Conservation (phyloP, 2,888 invertebrate genomes). For the Periphyllus acericola region DNA sequence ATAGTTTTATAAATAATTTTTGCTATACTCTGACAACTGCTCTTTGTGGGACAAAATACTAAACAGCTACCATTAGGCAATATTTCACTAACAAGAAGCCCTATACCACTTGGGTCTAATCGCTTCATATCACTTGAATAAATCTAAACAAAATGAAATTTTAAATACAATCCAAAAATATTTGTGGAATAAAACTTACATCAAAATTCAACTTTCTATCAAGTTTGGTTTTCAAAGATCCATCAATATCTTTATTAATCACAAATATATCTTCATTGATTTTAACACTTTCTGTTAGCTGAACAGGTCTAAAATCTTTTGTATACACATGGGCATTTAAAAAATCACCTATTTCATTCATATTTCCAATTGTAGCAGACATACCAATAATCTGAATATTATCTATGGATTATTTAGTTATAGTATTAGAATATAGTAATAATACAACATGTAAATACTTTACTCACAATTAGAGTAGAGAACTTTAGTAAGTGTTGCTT, state of each 20-base stretch:
- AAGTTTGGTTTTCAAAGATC: slow-evolving; percentile 45
- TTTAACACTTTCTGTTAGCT: slow-evolving; percentile 85
- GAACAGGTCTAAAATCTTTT: slow-evolving; percentile 88
- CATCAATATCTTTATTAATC: slow-evolving; percentile 63
- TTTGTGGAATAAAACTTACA: slow-evolving; percentile 25
- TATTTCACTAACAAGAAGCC: slow-evolving; percentile 83
- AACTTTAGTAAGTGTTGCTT: slow-evolving; percentile 84
- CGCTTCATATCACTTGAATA: slow-evolving; percentile 72
- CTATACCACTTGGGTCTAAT: slow-evolving; percentile 83
- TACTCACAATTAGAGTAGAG: slow-evolving; percentile 75
- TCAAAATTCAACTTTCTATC: slow-evolving; percentile 57
- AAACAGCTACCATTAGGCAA: slow-evolving; percentile 83
- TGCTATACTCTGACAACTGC: slow-evolving; percentile 92
- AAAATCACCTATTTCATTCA: slow-evolving; percentile 82
- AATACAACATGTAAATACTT: slow-evolving; percentile 8
- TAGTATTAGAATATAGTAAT: slow-evolving; percentile 51
- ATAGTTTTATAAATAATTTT: slow-evolving; percentile 77
- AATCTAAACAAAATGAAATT: slow-evolving; percentile 67
- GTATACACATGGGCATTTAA: slow-evolving; percentile 84
- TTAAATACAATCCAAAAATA: neutral
- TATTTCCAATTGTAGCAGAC: slow-evolving; percentile 96
- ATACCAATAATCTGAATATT: slow-evolving; percentile 90
- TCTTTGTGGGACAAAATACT: slow-evolving; percentile 92
- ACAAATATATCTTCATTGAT: slow-evolving; percentile 72
- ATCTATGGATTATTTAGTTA: slow-evolving; percentile 67